phyloP scores from a whole-genome alignment of 2,888 invertebrate genomes.

The Thysanoteuthis rhombus region DNA sequence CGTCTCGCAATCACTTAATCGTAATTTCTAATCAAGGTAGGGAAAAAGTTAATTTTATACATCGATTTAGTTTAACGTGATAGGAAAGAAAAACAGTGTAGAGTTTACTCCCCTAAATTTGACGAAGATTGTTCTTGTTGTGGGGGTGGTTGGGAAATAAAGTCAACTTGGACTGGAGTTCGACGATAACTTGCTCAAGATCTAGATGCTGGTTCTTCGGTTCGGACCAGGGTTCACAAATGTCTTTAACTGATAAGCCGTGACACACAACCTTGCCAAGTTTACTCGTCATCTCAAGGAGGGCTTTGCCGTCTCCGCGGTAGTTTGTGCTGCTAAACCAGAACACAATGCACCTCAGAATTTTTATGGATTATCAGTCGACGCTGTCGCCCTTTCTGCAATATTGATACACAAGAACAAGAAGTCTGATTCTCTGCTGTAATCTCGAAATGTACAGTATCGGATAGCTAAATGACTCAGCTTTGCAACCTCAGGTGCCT shows the following conservation, averaged over 20 bases:
- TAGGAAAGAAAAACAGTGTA: too few relatives aligned
- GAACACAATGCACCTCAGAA: neutral
- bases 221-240: neutral
- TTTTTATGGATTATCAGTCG: neutral
- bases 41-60: too few relatives aligned
- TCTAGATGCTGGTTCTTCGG: neutral
- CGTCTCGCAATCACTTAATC: too few relatives aligned
- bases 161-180: too few relatives aligned
- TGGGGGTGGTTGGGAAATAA: too few relatives aligned
- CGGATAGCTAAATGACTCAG: slow-evolving; percentile 21
- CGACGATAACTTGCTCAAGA: neutral
- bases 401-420: slow-evolving; percentile 26
- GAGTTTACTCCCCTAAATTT: too few relatives aligned
- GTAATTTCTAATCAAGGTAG: too few relatives aligned
- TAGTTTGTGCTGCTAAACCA: slow-evolving; percentile 12
- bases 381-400: neutral
- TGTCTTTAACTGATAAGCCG: neutral
- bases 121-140: too few relatives aligned
- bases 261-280: neutral
- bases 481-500: slow-evolving; percentile 12
- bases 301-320: neutral
- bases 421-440: neutral
- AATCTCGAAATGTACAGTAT: slow-evolving; percentile 22
- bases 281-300: neutral
- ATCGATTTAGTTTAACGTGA: too few relatives aligned